A percentile compares a stretch with the other conserved stretches of the same genome.
phyloP scores from a whole-genome alignment of 2,113 vertebrate species.

The Nannobrachium achirus region DNA sequence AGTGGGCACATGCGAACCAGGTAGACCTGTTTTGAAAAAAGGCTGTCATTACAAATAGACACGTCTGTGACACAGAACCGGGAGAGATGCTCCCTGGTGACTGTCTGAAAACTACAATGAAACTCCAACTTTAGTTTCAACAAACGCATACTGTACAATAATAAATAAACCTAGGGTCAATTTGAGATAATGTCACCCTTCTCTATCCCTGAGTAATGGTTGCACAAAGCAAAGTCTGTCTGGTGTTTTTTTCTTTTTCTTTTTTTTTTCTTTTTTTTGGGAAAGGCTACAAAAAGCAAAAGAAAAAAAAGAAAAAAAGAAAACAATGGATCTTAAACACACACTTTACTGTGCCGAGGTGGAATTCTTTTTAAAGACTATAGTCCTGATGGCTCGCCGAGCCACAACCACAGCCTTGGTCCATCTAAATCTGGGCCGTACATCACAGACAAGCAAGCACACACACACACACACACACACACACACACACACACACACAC shows the following conservation, averaged over 20 bases:
- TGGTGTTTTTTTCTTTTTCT: neutral
- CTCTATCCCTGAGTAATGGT: constrained; percentile 39
- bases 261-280: constrained; percentile 17
- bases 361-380: constrained; percentile 32
- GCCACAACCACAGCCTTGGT: constrained; percentile 67
- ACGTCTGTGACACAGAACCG: neutral
- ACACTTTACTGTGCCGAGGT: constrained; percentile 34
- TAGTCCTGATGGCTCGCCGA: constrained; percentile 44
- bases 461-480: neutral
- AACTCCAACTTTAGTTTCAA: constrained; percentile 17
- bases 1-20: neutral
- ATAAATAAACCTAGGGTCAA: constrained; percentile 28
- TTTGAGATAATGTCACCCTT: constrained; percentile 45
- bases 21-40: no score
- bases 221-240: constrained; percentile 15
- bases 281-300: constrained; percentile 27
- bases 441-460: constrained; percentile 23
- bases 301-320: neutral
- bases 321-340: constrained; percentile 46
- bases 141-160: neutral
- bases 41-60: no score
- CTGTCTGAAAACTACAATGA: neutral
- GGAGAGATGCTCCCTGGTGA: constrained; percentile 8
- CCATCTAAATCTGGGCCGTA: constrained; percentile 66
- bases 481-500: neutral